Conservation (phyloP, 2,113 vertebrate genomes). For the Vidua chalybeata region DNA sequence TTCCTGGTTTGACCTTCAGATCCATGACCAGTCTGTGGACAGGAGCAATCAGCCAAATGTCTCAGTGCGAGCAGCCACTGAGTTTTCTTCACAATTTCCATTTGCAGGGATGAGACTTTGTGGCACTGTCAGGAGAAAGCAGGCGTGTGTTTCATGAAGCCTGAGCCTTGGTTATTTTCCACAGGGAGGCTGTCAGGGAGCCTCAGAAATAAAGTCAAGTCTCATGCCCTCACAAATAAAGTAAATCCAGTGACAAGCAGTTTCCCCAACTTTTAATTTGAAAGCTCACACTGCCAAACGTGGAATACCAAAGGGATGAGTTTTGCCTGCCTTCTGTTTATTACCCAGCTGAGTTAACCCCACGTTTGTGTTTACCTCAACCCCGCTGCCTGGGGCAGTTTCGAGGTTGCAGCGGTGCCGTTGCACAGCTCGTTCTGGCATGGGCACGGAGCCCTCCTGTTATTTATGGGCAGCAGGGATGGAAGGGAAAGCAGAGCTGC, state of each 20-base stretch:
- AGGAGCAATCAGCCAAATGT: neutral
- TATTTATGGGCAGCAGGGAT: fast-evolving
- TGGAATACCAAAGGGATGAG: constrained; percentile 25
- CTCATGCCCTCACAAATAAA: neutral
- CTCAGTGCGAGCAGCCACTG: fast-evolving
- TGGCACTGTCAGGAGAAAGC: neutral
- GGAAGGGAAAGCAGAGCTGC: neutral
- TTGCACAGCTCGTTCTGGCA: fast-evolving
- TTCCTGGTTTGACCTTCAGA: neutral
- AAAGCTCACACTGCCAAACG: neutral
- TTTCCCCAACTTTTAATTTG: neutral
- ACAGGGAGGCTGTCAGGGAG: neutral
- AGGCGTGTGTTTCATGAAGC: fast-evolving
- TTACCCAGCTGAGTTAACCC: neutral
- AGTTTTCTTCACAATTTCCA: neutral
- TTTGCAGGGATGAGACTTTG: fast-evolving
- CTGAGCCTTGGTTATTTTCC: neutral
- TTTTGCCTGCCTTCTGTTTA: neutral
- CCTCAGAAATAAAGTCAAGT: neutral
- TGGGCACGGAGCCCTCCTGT: neutral
- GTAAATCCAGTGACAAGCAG: neutral
- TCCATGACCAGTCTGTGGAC: fast-evolving
- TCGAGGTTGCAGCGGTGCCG: neutral
- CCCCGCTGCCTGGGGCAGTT: neutral
- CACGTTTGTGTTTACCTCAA: constrained; percentile 6